Evolutionary conservation across 2,888 invertebrate genomes (phyloP), one percentile per base, ranked within the genome.

Genomic region (Strigamia crassipes): DNA sequence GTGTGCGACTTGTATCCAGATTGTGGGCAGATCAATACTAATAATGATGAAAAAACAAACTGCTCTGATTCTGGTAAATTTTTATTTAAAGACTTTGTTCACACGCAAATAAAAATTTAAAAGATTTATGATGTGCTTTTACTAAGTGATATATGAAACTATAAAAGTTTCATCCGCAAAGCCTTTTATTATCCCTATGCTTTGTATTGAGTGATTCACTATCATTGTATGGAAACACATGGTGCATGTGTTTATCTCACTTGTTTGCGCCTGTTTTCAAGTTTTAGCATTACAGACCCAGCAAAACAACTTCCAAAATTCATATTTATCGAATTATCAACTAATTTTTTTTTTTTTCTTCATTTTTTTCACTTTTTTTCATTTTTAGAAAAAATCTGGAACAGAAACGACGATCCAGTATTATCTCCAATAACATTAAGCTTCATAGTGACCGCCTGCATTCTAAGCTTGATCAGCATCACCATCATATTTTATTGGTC

Each of bases 1-100:
- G 27, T 78, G 18, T 78, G 78, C n/a, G 78, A 78, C 13, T 34
- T 34, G 27, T 78, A 78, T 78, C 78, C 78, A 15, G 78, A 78
- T 41, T 78, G 78, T 78, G 41, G 41, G 8, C 31, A 78, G 18
- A 34, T 41, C 6, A 38, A 38, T 31, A 2, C 41, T 4, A 18
- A 78, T 18, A 41, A 34, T 31, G 78, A 78, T 27, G 78, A 78
- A 31, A 41, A 31, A 78, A 31, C 31, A 31, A 78, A 78, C 41
- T 78, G 78, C 27, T 38, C 78, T 38, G 78, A 34, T 78, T 78
- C 41, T 13, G 78, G 78, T 78, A 78, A 78, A 18, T 12, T 0
- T n/a, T 27, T 31, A 15, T 34, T 78, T 38, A 6, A 6, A 38
- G 4, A 6, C 6, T 10, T 6, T 10, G 10, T 38, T 3, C 34